These are phyloP conservation scores for Esox lucius DNA, from an alignment of 2,797 vertebrate species.

Conservation along the genomic window DNA sequence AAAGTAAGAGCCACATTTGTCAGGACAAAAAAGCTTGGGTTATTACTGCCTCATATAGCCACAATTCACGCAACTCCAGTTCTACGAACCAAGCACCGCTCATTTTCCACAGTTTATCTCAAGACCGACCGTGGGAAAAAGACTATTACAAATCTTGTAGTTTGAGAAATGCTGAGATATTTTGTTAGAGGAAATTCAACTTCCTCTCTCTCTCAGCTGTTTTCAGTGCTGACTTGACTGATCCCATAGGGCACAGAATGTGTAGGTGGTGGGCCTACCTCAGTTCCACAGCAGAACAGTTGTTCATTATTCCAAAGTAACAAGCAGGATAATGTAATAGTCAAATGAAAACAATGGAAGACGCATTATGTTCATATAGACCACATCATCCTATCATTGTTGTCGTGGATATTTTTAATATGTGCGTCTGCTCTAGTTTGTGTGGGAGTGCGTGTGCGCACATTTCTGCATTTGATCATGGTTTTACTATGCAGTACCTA, in stretches of 20 bases:
- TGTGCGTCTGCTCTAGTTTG: background rate
- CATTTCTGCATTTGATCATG: no score
- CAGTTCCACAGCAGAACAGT: constrained; percentile 10
- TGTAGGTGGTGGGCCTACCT: background rate
- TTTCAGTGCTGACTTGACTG: constrained; percentile 19
- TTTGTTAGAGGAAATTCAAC: background rate
- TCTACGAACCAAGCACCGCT: no score
- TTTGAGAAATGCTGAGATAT: background rate
- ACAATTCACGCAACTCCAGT: no score
- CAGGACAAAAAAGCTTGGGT: no score
- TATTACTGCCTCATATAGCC: no score
- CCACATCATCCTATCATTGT: background rate
- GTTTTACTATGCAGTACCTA: no score
- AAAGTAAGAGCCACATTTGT: no score
- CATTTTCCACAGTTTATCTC: no score
- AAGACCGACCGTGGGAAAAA: no score
- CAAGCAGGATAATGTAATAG: constrained; percentile 56
- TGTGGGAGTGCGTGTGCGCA: background rate
- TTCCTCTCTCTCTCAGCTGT: background rate
- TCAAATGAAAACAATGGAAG: constrained; percentile 61
- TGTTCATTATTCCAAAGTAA: constrained; percentile 54
- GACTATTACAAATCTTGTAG: no score
- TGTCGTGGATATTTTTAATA: constrained; percentile 27
- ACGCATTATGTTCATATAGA: background rate
- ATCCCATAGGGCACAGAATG: constrained; percentile 9